A percentile compares a stretch with the other conserved stretches of the same genome.
Conservation (phyloP, 2,888 invertebrate genomes). For the Brenthis hecate region DNA sequence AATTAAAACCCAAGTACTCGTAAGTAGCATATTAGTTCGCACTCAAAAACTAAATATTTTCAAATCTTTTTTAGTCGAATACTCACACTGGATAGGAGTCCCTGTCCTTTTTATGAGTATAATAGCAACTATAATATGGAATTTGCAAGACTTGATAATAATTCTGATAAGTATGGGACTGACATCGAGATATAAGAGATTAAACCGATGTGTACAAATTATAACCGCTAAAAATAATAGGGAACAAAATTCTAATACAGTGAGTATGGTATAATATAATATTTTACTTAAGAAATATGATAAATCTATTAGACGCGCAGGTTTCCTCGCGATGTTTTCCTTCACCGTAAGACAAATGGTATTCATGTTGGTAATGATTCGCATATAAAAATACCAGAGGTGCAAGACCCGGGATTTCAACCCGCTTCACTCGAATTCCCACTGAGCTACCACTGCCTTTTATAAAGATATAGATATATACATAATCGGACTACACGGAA, state of each 20-base stretch:
- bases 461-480: too few relatives aligned
- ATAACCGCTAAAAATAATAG: constrained; percentile 47
- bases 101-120: constrained; percentile 71
- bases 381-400: too few relatives aligned
- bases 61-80: constrained; percentile 52
- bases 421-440: too few relatives aligned
- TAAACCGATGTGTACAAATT: constrained; percentile 70
- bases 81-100: constrained; percentile 53
- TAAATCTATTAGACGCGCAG: too few relatives aligned
- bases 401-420: too few relatives aligned
- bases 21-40: neutral
- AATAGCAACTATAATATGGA: constrained; percentile 86
- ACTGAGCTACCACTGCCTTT: too few relatives aligned
- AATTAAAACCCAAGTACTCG: neutral
- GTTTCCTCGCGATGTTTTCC: too few relatives aligned
- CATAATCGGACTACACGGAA: too few relatives aligned
- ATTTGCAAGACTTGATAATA: constrained; percentile 86
- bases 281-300: too few relatives aligned
- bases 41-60: too few relatives aligned
- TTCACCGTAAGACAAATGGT: too few relatives aligned
- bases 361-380: too few relatives aligned
- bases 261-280: constrained; percentile 24
- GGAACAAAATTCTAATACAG: constrained; percentile 41
- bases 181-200: constrained; percentile 83
- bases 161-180: constrained; percentile 86